Base-by-base conservation (phyloP, 2,797 vertebrate species). In the Anguilla megastoma region DNA sequence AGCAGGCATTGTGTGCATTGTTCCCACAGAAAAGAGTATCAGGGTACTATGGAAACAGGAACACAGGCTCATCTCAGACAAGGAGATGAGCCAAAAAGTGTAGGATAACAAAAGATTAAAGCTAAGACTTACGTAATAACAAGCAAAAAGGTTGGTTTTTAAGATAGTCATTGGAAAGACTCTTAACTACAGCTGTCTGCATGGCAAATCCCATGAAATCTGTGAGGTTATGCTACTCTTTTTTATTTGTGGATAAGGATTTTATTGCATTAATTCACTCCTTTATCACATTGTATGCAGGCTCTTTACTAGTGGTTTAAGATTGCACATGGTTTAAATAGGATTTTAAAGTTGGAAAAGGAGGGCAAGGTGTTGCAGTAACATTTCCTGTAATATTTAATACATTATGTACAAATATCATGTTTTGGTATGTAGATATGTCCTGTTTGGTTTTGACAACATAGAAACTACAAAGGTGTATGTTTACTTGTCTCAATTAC, bases 41-140 rank as follows among this genome's bases (percentile, higher is more conserved):
- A 85, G 90, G 90, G 76, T 89, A 88, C 66, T 88, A 85, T 91
- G 90, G 92, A 90, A 93, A 92, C 89, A 91, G 82, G 89, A 91
- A 92, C 24, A 92, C 87, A 91, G 41, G 86, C 86, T 30, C 86
- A 85, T 76, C 74, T 88, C 84, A 86, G 86, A 60, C 41, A 41
- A n/a, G 60, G 56, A 85, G 58, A n/a, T 86, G 84, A 87, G 63
- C 54, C 66, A 89, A 82, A 69, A 88, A 33, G 83, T 60, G 45
- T 85, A 48, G 41, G 10, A 85, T 27, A 83, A 80, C 79, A 82
- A 50, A 50, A 48, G 45, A 50, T 45, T 82, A 48, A 82, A 50
- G 16, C 79, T n/a, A 24, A 48, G 41, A 6, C 79, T 8, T 48
- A 50, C 10, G 79, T n/a, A 82, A 82, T 82, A 24, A 82, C 79